Conservation (phyloP, 2,888 invertebrate genomes). For the Clivina fossor region DNA sequence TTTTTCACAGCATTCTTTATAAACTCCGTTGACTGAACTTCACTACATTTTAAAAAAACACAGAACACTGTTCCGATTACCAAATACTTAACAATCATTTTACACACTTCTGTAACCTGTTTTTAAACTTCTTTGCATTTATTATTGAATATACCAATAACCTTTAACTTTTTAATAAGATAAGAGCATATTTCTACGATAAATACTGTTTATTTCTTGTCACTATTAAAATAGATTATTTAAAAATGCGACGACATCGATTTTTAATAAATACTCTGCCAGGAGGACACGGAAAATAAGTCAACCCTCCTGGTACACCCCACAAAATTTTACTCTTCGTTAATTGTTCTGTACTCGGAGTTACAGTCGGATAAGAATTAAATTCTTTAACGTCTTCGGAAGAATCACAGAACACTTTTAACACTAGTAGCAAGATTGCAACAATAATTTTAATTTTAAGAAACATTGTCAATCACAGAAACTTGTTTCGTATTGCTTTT, state of each 20-base stretch:
- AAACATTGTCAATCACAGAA: neutral
- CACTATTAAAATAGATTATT: no score
- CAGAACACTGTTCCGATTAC: conserved; percentile 6
- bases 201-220: no score
- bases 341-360: neutral
- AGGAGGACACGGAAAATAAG: neutral
- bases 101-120: conserved; percentile 6
- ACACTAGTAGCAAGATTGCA: no score
- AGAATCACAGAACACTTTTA: no score
- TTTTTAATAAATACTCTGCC: conserved; percentile 3
- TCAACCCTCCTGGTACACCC: conserved; percentile 18
- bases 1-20: conserved; percentile 8
- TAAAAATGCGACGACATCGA: conserved; percentile 8
- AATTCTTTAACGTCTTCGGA: no score
- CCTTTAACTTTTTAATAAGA: neutral
- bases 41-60: conserved; percentile 2
- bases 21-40: conserved; percentile 19
- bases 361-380: neutral
- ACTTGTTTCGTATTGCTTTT: neutral
- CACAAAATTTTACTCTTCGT: conserved; percentile 15
- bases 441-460: neutral
- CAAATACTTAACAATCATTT: conserved; percentile 18
- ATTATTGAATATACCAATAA: neutral
- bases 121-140: neutral
- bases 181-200: no score